A percentile compares a stretch with the other conserved stretches of the same genome.
These are phyloP conservation scores for Acleris cristana DNA, from an alignment of 2,888 invertebrate genomes.

Conservation along the genomic window DNA sequence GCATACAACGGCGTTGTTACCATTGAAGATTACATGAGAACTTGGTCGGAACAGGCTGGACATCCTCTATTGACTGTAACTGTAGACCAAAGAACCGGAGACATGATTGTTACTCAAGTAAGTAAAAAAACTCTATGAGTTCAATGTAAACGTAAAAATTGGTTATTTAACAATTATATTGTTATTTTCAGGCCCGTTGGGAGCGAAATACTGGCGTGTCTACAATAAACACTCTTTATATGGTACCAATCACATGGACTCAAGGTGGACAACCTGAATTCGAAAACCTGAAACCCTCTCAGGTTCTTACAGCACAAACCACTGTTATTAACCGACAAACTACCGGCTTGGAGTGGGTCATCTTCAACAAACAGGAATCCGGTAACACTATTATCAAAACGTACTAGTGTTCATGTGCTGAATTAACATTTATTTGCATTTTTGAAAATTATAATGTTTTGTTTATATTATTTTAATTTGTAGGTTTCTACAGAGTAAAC, in stretches of 20 bases:
- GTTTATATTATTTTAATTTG: constrained; percentile 31
- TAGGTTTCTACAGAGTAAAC: constrained; percentile 86
- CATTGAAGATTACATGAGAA: constrained; percentile 75
- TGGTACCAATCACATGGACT: constrained; percentile 77
- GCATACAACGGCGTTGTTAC: constrained; percentile 63
- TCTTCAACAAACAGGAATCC: constrained; percentile 85
- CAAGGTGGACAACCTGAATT: constrained; percentile 68
- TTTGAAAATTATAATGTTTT: constrained; percentile 1
- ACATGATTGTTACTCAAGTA: constrained; percentile 72
- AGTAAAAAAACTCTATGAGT: background rate
- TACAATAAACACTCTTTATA: constrained; percentile 54
- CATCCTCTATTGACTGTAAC: constrained; percentile 83
- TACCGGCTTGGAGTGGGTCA: constrained; percentile 80
- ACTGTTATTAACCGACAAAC: constrained; percentile 57
- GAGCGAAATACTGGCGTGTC: constrained; percentile 60
- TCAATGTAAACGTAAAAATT: background rate
- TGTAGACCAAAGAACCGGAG: constrained; percentile 66
- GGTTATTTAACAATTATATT: background rate
- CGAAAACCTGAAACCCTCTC: constrained; percentile 64
- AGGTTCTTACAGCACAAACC: constrained; percentile 53
- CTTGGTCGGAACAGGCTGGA: constrained; percentile 85
- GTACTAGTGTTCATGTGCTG: background rate
- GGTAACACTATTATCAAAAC: constrained; percentile 61
- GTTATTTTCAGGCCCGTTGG: constrained; percentile 63
- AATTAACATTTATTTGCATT: background rate